phyloP scores from a whole-genome alignment of 1,140 invertebrate genomes.

The Leptinotarsa undecemlineata region DNA sequence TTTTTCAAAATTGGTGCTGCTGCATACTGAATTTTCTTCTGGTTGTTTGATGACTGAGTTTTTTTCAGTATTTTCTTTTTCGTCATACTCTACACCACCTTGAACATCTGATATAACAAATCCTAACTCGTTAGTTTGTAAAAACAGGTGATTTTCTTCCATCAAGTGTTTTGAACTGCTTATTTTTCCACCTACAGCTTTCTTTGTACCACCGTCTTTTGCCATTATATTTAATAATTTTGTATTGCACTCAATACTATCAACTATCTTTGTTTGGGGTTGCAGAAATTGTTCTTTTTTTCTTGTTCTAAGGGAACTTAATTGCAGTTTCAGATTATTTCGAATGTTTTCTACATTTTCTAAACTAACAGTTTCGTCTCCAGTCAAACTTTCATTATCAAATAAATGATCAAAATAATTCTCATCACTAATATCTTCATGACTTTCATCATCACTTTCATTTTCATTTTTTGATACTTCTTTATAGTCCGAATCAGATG shows the following conservation, averaged over 20 bases:
- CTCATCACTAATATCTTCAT: neutral
- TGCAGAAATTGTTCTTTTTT: constrained; percentile 36
- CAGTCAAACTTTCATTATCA: neutral
- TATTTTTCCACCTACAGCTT: neutral
- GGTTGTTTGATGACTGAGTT: neutral
- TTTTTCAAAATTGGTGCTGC: neutral
- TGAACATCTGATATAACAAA: constrained; percentile 19
- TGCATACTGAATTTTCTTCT: neutral
- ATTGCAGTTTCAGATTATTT: constrained; percentile 41
- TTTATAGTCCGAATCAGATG: no score
- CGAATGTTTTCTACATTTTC: constrained; percentile 38
- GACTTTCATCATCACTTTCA: no score
- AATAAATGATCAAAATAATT: neutral
- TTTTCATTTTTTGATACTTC: no score
- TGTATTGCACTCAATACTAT: neutral
- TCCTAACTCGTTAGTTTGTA: constrained; percentile 25
- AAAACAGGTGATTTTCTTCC: constrained; percentile 8
- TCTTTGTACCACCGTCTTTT: neutral
- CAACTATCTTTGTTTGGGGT: constrained; percentile 17
- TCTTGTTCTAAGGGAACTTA: constrained; percentile 38
- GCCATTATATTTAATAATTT: constrained; percentile 13
- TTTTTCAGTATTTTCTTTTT: neutral
- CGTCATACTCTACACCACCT: constrained; percentile 20
- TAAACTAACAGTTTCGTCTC: constrained; percentile 7
- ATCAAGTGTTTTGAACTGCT: neutral